These are phyloP conservation scores for Trigoniulus corallinus DNA, from an alignment of 1,140 invertebrate genomes.

Conservation along the genomic window DNA sequence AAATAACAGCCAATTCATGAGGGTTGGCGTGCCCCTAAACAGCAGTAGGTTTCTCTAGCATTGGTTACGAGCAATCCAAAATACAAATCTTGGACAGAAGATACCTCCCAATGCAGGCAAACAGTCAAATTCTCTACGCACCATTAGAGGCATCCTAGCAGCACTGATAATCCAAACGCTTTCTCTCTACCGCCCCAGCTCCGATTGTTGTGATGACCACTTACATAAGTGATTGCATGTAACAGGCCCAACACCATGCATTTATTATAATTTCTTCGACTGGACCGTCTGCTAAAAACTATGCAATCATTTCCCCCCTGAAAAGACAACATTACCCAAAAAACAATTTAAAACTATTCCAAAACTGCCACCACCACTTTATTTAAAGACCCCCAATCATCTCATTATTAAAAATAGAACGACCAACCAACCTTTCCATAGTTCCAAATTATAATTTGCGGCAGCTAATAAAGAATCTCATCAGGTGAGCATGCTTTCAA, in stretches of 20 bases:
- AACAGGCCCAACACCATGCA: background rate
- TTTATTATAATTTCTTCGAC: background rate
- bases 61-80: background rate
- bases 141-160: slow-evolving; percentile 42
- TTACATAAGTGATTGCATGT: background rate
- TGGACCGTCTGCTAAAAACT: too few species aligned
- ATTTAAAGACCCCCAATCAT: background rate
- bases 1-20: background rate
- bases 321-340: too few species aligned
- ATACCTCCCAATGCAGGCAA: background rate
- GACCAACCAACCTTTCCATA: slow-evolving; percentile 47
- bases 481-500: slow-evolving; percentile 48
- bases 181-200: slow-evolving; percentile 82
- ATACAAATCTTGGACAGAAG: background rate
- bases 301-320: too few species aligned
- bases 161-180: slow-evolving; percentile 65
- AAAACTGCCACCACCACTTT: too few species aligned
- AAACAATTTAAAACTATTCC: too few species aligned
- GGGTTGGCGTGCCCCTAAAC: background rate
- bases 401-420: background rate
- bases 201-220: too few species aligned
- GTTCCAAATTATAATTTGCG: slow-evolving; percentile 65
- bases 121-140: slow-evolving; percentile 21
- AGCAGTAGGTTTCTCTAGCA: background rate
- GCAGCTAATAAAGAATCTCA: slow-evolving; percentile 48